Evolutionary conservation across 2,888 invertebrate species (phyloP).

Genomic region (Syritta pipiens): DNA sequence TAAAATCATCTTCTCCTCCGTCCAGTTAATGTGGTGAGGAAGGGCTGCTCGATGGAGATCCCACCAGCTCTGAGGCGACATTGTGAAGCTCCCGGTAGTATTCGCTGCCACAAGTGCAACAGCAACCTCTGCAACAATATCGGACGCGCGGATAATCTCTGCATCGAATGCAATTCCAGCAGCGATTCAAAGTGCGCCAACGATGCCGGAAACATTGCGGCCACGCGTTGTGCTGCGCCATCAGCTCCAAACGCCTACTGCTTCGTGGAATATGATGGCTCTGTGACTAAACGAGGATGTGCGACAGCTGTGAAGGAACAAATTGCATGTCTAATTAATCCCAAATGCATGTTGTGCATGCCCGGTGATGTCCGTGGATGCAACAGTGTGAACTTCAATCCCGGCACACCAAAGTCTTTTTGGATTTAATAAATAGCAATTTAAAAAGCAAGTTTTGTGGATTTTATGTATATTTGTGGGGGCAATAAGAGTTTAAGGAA

Average conservation of each 20-base stretch:
- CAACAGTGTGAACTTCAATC: constrained; percentile 72
- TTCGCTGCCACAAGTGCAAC: constrained; percentile 75
- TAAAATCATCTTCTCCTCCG: background rate
- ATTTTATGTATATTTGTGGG: background rate
- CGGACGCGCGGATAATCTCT: constrained; percentile 73
- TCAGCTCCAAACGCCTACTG: constrained; percentile 75
- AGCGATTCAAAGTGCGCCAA: constrained; percentile 72
- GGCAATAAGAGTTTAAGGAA: too few relatives aligned
- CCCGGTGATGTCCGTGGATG: constrained; percentile 74
- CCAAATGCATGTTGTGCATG: constrained; percentile 73
- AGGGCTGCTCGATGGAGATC: constrained; percentile 76
- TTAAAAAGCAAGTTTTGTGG: background rate
- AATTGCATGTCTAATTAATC: constrained; percentile 36
- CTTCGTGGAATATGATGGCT: constrained; percentile 72
- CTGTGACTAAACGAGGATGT: constrained; percentile 73
- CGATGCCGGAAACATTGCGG: constrained; percentile 67
- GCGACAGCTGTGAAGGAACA: constrained; percentile 44
- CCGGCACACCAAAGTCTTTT: constrained; percentile 59
- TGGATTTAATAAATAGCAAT: background rate
- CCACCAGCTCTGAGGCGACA: constrained; percentile 72
- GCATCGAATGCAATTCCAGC: constrained; percentile 75
- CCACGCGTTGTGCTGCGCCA: constrained; percentile 73
- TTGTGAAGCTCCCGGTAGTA: constrained; percentile 70
- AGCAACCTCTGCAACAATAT: constrained; percentile 75
- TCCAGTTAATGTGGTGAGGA: constrained; percentile 72